Base-by-base conservation (phyloP, 1,140 invertebrate species). In the Drosophila yakuba region DNA sequence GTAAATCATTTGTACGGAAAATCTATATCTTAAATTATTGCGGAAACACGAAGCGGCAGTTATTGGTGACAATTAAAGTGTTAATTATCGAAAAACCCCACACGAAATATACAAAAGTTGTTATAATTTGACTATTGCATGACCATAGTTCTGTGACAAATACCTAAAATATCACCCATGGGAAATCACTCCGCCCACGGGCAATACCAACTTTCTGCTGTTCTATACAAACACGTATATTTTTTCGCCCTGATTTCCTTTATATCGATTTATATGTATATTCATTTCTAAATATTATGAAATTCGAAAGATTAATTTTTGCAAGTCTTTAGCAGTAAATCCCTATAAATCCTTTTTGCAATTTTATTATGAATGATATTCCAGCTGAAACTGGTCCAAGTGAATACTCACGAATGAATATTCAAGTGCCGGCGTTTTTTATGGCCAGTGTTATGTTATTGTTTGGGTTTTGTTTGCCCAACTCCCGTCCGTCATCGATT, bases 11-110 rank as follows among this genome's bases (percentile, higher is more conserved):
- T 47, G 15, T 57, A 56, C 58, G 11, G 38, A 25, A 45, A 64
- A 64, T 38, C 35, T 11, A 47, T 14, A 61, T 64, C 0, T 15
- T 14, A 52, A 74, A 56, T 20, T 63, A 59, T 25, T 51, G 56
- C 38, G 61, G 48, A 25, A 51, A 44, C 79, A 80, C 78, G 79
- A 78, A 84, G 64, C 63, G 57, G 72, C 50, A 43, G 28, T 55
- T 56, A 41, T 67, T 59, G 54, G 47, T 51, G 60, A 78, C 74
- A 67, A 74, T 81, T 74, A 74, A 77, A 81, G 81, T 78, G 68
- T 36, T 78, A 86, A 85, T 73, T 73, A 80, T 63, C 47, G 38
- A 54, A 59, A 79, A 66, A 56, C 43, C 43, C 35, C 23, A 54
- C 17, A 36, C 14, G 4, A 44, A 20, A 47, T 44, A 20, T 23